Base-by-base conservation (phyloP, 2,797 vertebrate genomes). In the Thaleichthys pacificus region DNA sequence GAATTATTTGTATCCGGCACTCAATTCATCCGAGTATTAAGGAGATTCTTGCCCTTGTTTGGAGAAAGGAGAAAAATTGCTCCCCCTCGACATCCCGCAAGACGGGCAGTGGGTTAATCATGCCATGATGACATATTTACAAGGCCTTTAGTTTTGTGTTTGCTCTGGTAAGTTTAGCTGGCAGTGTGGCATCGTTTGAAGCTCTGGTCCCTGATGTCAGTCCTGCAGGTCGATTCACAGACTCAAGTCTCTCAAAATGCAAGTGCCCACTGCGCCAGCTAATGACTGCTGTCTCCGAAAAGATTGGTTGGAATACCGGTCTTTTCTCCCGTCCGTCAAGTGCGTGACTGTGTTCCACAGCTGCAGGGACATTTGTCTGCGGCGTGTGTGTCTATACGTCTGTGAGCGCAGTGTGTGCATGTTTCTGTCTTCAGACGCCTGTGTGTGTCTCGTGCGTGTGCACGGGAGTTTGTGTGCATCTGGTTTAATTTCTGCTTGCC, bases 1-100 rank as follows among this genome's bases (percentile, higher is more conserved):
- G 85, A 88, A 90, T 93, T 93, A 90, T 92, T 92, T 89, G 88
- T 90, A 89, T 92, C 89, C 91, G 91, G 90, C 91, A 87, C 87
- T 91, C 86, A 82, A 90, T 93, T 93, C 92, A 91, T 91, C 81
- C 70, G 84, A 86, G 91, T 90, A 90, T 92, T 92, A 89, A 89
- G 88, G 81, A 80, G 88, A 88, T 88, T 89, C 81, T 81, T 77
- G 80, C 85, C 86, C 85, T 70, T 89, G 86, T 82, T 26, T 28
- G 14, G 38, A 32, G 70, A 60, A 22, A 57, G 78, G 83, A 82
- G 78, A 61, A 56, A 70, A 63, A 73, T 67, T 35, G 30, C 68
- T 26, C 60, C 62, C 63, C 73, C 77, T 76, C 70, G 78, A 64
- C 77, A 61, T 75, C 71, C 74, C 80, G 30, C 76, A 57, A 74